Evolutionary conservation across 1,140 invertebrate species (phyloP).

Genomic region (Halictus rubicundus): DNA sequence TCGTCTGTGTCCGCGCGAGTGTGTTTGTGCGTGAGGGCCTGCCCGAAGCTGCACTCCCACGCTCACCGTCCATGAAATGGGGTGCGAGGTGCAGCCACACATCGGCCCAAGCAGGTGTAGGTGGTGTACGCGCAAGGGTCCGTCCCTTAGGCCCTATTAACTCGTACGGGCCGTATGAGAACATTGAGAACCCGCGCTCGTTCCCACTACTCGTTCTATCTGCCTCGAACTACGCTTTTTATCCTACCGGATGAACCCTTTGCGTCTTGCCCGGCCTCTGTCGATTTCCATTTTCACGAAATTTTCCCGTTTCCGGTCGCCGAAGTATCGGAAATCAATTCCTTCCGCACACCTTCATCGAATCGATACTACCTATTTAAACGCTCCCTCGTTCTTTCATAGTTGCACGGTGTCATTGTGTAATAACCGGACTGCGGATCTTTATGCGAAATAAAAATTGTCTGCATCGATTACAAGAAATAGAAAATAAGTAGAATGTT

Average conservation of each 20-base stretch:
- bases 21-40: conserved; percentile 67
- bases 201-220: too few relatives aligned
- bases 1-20: conserved; percentile 29
- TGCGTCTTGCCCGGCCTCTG: background rate
- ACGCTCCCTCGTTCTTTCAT: too few relatives aligned
- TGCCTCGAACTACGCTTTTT: background rate
- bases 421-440: too few relatives aligned
- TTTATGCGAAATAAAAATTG: too few relatives aligned
- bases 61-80: conserved; percentile 74
- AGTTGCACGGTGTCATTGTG: too few relatives aligned
- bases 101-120: conserved; percentile 60
- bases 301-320: too few relatives aligned
- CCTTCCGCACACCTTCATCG: too few relatives aligned
- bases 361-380: too few relatives aligned
- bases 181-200: conserved; percentile 51
- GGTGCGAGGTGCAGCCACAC: conserved; percentile 72
- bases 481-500: too few relatives aligned
- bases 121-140: conserved; percentile 53
- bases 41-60: conserved; percentile 74
- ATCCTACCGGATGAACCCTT: too few relatives aligned
- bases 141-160: conserved; percentile 62
- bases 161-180: conserved; percentile 48
- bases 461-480: too few relatives aligned
- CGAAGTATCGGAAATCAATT: too few relatives aligned
- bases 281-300: background rate